Evolutionary conservation across 1,140 invertebrate genomes (phyloP), one percentile per base, ranked within the genome.

Genomic region (Catajapyx aquilonaris): DNA sequence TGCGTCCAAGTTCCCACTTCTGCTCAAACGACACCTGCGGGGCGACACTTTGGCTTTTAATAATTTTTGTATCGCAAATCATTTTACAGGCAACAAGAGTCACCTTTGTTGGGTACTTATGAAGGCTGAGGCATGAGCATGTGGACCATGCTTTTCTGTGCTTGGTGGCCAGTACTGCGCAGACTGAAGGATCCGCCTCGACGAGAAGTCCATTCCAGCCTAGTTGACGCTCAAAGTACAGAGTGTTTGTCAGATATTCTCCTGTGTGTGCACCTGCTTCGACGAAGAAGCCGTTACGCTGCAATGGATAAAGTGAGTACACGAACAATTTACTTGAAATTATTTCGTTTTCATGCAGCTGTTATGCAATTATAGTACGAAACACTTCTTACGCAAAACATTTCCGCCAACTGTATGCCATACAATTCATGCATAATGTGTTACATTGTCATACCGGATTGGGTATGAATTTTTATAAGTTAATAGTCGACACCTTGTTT

Each of bases 191-290:
- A 43, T 53, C 51, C 1, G 51, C 46, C 41, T 59, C 56, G 5
- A 59, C 48, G 11, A 59, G 43, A n/a, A 59, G 22, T 5, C 56
- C 56, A 7, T 33, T 46, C 55, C 55, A 59, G 16, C 42, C 33
- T 30, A 42, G 41, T 1, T 40, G 33, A 33, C 41, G 37, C 36
- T 59, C 56, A 16, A 57, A 42, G 21, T 44, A 43, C 7, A 59
- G 23, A 1, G 53, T 51, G 37, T 57, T 57, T 3, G 55, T 57
- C 5, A 44, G 40, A 13, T 15, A 36, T 38, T 55, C 52, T 1
- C 57, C 57, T 35, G 57, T 51, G 10, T 47, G 39, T 2, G 54
- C 57, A 11, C 55, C 54, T 19, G 44, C 46, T 34, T 59, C 54
- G n/a, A 57, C 35, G 35, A 55, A 56, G 41, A 55, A 55, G 4